Conservation (phyloP, 2,113 vertebrate genomes). For the Anhinga rufa region DNA sequence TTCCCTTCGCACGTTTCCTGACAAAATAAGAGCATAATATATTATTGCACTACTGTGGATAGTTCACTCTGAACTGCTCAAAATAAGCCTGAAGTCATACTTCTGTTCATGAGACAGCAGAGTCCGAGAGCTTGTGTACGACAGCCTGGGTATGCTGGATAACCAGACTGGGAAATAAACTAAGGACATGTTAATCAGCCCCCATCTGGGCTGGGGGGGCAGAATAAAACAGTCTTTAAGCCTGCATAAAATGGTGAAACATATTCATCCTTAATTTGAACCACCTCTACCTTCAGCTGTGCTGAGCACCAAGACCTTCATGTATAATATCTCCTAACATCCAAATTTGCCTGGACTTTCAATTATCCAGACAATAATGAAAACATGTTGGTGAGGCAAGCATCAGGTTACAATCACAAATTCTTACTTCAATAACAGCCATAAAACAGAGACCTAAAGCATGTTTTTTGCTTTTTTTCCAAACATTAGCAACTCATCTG, state of each 20-base stretch:
- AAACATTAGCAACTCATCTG: constrained; percentile 80
- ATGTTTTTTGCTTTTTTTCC: constrained; percentile 68
- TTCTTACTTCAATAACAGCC: constrained; percentile 72
- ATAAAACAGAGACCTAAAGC: constrained; percentile 71
- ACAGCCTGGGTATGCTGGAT: background rate
- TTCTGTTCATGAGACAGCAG: background rate
- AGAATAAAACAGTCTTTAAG: background rate
- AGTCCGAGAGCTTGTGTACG: background rate
- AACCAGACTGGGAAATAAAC: background rate
- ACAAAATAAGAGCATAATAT: background rate
- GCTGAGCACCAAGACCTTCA: background rate
- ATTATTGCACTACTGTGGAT: fast-evolving
- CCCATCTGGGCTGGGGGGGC: background rate
- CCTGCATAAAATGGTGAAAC: background rate
- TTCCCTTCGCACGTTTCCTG: background rate
- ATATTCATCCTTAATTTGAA: background rate
- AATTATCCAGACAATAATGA: constrained; percentile 60
- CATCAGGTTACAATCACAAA: constrained; percentile 69
- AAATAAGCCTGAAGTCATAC: background rate
- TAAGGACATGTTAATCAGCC: background rate
- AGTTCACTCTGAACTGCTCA: background rate
- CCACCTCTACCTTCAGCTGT: background rate
- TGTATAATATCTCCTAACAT: background rate
- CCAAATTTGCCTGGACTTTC: constrained; percentile 71
- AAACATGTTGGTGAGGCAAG: constrained; percentile 25